Percentiles rank a stretch among this genome's conserved stretches.
phyloP scores from a whole-genome alignment of 2,888 invertebrate species.

The Pristionchus fissidentatus region DNA sequence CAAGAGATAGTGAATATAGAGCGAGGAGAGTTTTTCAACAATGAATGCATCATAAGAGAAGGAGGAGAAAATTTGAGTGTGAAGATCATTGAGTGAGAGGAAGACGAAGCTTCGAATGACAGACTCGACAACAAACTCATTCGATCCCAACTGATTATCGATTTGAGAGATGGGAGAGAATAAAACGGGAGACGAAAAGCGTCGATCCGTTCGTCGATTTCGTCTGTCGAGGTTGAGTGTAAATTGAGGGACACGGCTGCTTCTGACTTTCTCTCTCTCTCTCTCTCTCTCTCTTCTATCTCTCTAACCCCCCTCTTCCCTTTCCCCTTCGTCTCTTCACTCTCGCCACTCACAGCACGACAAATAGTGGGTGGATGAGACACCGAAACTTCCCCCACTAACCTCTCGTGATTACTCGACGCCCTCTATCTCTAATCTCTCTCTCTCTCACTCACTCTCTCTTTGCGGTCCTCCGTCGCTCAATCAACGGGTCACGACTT shows the following conservation, averaged over 20 bases:
- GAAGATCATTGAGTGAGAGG: conserved; percentile 25
- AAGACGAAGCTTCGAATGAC: background rate
- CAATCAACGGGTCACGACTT: conserved; percentile 21
- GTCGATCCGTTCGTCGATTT: conserved; percentile 38
- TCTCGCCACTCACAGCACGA: conserved; percentile 21
- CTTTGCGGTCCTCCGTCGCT: background rate
- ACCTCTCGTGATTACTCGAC: conserved; percentile 8
- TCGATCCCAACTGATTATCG: conserved; percentile 28
- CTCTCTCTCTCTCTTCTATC: conserved; percentile 22
- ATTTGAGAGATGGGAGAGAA: conserved; percentile 20
- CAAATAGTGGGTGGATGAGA: conserved; percentile 39
- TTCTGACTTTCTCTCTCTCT: conserved; percentile 38
- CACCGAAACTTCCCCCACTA: conserved; percentile 36
- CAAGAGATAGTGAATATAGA: background rate
- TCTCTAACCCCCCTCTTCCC: conserved; percentile 23
- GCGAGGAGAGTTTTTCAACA: too few relatives aligned
- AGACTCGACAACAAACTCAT: conserved; percentile 13
- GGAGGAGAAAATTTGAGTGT: background rate
- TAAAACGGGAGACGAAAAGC: background rate
- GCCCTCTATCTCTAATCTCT: conserved; percentile 31
- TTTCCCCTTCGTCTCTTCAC: conserved; percentile 17
- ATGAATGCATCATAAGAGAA: background rate
- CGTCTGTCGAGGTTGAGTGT: conserved; percentile 40
- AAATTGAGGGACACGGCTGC: conserved; percentile 45
- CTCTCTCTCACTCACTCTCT: conserved; percentile 36